Percentiles rank a stretch among this genome's conserved stretches.
phyloP scores from a whole-genome alignment of 2,113 vertebrate genomes.

The Bombycilla garrulus region DNA sequence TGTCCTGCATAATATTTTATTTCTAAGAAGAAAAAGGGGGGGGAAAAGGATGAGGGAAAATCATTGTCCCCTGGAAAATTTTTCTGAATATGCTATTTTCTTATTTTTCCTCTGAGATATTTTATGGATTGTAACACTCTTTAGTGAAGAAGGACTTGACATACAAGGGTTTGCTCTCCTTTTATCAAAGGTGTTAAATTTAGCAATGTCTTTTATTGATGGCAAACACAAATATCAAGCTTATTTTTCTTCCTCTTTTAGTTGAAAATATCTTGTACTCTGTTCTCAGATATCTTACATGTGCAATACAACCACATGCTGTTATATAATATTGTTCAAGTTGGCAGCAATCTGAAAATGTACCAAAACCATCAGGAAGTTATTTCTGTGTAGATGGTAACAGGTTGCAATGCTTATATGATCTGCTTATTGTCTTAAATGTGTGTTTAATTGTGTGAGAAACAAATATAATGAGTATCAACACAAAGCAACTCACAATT shows the following conservation, averaged over 20 bases:
- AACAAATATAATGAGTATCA: neutral
- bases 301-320: neutral
- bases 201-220: neutral
- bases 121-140: neutral
- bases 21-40: neutral
- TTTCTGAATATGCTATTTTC: neutral
- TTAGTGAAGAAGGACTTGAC: neutral
- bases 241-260: neutral
- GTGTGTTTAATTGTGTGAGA: neutral
- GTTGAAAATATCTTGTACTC: neutral
- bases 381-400: neutral
- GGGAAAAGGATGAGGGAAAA: neutral
- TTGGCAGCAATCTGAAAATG: neutral
- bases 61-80: neutral
- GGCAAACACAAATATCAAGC: neutral
- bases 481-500: neutral
- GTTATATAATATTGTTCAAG: neutral
- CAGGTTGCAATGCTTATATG: neutral
- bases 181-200: neutral
- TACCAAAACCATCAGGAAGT: neutral
- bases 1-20: neutral
- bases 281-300: neutral
- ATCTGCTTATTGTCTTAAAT: neutral
- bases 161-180: neutral
- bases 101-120: neutral